Evolutionary conservation across 1,140 invertebrate species (phyloP).

Genomic region (Mycetomoellerius zeteki): DNA sequence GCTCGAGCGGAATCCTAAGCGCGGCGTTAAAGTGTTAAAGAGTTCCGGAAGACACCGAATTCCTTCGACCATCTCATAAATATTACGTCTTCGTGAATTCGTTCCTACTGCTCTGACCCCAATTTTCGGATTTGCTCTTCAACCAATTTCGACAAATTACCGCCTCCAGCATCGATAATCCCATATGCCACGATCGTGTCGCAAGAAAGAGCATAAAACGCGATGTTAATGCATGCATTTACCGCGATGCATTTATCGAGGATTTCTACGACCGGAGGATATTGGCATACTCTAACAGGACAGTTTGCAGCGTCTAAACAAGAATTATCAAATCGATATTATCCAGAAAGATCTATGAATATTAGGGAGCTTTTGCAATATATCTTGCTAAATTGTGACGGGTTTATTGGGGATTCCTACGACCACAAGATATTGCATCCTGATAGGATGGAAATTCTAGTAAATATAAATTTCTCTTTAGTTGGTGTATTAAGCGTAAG

Average conservation of each 20-base stretch:
- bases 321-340: not conserved
- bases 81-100: slow-evolving; percentile 59
- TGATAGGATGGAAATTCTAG: not conserved
- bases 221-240: slow-evolving; percentile 2
- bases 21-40: slow-evolving; percentile 71
- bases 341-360: not conserved
- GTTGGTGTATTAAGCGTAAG: not conserved
- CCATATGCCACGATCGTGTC: not conserved
- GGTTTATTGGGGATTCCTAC: not conserved
- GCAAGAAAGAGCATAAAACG: slow-evolving; percentile 23
- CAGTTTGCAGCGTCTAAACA: not conserved
- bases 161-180: slow-evolving; percentile 23
- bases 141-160: slow-evolving; percentile 68
- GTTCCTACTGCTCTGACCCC: slow-evolving; percentile 56
- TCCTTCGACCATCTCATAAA: slow-evolving; percentile 66
- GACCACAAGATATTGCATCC: not conserved
- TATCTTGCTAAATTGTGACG: slow-evolving; percentile 2
- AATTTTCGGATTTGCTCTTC: slow-evolving; percentile 55
- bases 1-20: slow-evolving; percentile 68
- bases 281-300: slow-evolving; percentile 15
- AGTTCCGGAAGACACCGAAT: slow-evolving; percentile 71
- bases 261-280: not conserved
- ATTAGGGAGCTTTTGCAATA: not conserved
- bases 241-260: not conserved
- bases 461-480: slow-evolving; percentile 1